Percentiles rank a stretch among this genome's conserved stretches.
These are phyloP conservation scores for Gymnocephalus cernua DNA, from an alignment of 2,113 vertebrate species.

Conservation along the genomic window DNA sequence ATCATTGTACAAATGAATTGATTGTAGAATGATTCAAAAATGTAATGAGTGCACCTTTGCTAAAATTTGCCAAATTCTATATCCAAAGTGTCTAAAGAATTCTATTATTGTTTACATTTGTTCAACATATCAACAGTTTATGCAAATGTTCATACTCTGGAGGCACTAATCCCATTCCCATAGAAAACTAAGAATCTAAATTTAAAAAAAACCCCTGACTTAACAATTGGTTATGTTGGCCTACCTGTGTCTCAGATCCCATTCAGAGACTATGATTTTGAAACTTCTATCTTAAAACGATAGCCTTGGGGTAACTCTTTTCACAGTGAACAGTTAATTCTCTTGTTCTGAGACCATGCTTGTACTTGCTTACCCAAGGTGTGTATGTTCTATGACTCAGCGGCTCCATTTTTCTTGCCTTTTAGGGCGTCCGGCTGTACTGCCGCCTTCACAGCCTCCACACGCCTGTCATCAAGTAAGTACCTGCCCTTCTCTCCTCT, in stretches of 20 bases:
- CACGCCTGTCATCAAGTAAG: conserved; percentile 96
- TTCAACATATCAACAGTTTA: neutral
- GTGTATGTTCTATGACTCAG: conserved; percentile 68
- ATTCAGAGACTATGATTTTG: conserved; percentile 4
- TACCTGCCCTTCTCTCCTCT: conserved; percentile 62
- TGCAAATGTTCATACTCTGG: neutral
- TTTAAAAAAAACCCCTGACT: neutral
- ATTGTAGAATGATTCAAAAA: neutral
- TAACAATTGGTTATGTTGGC: neutral
- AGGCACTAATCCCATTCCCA: neutral
- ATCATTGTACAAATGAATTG: neutral
- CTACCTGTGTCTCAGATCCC: conserved; percentile 3
- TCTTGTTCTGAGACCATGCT: conserved; percentile 47
- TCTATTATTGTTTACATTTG: neutral
- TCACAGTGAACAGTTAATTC: conserved; percentile 26
- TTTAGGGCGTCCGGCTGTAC: conserved; percentile 96
- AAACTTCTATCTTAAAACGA: conserved; percentile 20
- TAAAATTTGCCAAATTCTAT: too few species aligned
- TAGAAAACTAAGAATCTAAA: neutral
- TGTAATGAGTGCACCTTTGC: neutral
- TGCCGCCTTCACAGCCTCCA: conserved; percentile 97
- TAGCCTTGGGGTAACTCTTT: conserved; percentile 38
- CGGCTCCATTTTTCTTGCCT: conserved; percentile 54
- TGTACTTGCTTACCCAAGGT: conserved; percentile 67
- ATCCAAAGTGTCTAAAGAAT: too few species aligned